These are phyloP conservation scores for Ambastaia sidthimunki DNA, from an alignment of 2,797 vertebrate species.

Conservation along the genomic window DNA sequence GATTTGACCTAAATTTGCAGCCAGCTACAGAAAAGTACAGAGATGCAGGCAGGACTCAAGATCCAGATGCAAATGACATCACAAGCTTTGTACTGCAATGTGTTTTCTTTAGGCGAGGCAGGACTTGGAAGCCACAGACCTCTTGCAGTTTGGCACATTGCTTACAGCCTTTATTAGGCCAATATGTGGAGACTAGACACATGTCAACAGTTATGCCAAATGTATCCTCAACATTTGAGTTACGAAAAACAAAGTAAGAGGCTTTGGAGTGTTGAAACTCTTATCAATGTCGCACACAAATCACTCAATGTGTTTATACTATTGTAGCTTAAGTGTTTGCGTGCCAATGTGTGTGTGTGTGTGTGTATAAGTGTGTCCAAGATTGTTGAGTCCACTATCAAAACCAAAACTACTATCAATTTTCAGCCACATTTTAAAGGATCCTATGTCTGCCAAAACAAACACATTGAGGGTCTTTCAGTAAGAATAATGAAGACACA, in stretches of 20 bases:
- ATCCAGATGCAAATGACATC: conserved; percentile 60
- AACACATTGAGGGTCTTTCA: conserved; percentile 40
- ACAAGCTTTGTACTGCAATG: conserved; percentile 27
- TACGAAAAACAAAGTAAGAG: not conserved
- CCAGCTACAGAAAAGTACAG: conserved; percentile 24
- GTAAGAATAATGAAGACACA: conserved; percentile 9
- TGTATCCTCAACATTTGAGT: not conserved
- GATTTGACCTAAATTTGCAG: conserved; percentile 53
- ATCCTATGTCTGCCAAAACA: conserved; percentile 4
- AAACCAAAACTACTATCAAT: conserved; percentile 16
- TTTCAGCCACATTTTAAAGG: conserved; percentile 2
- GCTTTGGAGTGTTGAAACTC: not conserved
- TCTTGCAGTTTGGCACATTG: conserved; percentile 39
- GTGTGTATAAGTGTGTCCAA: not conserved
- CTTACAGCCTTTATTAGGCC: conserved; percentile 25
- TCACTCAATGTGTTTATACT: not conserved
- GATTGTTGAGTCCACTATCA: conserved; percentile 9
- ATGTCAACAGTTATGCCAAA: conserved; percentile 17
- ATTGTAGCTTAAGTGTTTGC: not conserved
- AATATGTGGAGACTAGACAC: conserved; percentile 26
- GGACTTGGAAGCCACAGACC: conserved; percentile 45
- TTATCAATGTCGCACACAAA: not conserved
- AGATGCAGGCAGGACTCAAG: conserved; percentile 29
- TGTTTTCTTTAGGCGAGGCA: conserved; percentile 48
- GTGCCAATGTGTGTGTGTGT: not conserved